Evolutionary conservation across 2,797 vertebrate genomes (phyloP), one percentile per base, ranked within the genome.

Genomic region (Lagocephalus sceleratus): DNA sequence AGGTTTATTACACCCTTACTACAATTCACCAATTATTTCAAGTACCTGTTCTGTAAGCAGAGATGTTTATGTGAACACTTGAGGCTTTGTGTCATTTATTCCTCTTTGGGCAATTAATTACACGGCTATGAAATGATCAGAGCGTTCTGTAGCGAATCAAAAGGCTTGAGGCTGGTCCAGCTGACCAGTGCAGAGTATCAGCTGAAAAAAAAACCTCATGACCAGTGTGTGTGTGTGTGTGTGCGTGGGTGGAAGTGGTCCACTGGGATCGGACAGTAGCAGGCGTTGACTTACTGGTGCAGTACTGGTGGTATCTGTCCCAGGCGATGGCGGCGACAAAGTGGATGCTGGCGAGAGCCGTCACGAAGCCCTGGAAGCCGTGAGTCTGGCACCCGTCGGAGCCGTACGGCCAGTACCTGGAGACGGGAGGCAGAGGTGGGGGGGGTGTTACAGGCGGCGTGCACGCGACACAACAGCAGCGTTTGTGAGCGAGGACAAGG

Each of bases 301-400:
- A 98, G 83, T 95, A 93, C 58, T 96, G 93, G 73, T 96, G 93
- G 51, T 96, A 95, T 79, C 94, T 92, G 72, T 98, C 96, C 96
- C 96, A 98, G 50, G 95, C 95, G 0, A 98, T 85, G 0, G 95
- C 94, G 5, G 94, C 93, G 0, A 93, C 90, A 70, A 95, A 91
- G 81, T 94, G 82, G 53, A 99, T 94, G 87, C 97, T 98, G 79
- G 96, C 92, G 19, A 98, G 75, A 0, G 94, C 93, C 0, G 90
- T 92, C 57, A 89, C 5, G 61, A 98, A 98, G 16, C 97, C 97
- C 41, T 98, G 96, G 86, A 98, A 98, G 23, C 96, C 95, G 8
- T 97, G 96, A 32, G 91, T 91, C 78, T 96, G 96, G 69, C 96
- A 98, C 35, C 96, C 94, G 0, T 95, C 90, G 0, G 94, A 92